Evolutionary conservation across 2,113 vertebrate genomes (phyloP), one percentile per base, ranked within the genome.

Genomic region (Nycticorax nycticorax): DNA sequence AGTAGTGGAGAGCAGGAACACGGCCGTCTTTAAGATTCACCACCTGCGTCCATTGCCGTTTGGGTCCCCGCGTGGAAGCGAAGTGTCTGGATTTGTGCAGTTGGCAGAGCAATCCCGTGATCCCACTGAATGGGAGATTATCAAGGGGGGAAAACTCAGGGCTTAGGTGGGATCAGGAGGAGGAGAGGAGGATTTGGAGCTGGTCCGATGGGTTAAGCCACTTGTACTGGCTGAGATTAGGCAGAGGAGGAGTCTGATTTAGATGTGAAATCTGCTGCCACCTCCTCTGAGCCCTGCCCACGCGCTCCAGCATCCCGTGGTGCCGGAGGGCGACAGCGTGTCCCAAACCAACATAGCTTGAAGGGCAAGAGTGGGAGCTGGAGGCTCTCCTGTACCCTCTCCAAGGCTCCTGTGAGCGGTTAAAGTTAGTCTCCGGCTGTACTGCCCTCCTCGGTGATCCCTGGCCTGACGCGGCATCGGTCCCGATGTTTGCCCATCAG

Each of bases 191-290:
- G 95, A 96, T 95, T 96, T 96, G 91, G 73, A 96, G 89, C 53
- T 37, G 67, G 92, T 85, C 92, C 18, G 35, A 92, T 92, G 92
- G 94, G 92, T 95, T 97, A 97, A 97, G 83, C 88, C 95, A 94
- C 89, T 96, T 93, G 95, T 87, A 93, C 72, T 3, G 7, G 39
- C 53, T 69, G 86, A 45, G 91, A 95, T 96, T 93, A 97, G 39
- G 48, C 45, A 62, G 76, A 68, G 47, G 50, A 93, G 84, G 80
- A 91, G 73, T 75, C 76, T 89, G 92, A 50, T 79, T 82, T 78
- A 84, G 91, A 78, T 37, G 48, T 72, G 80, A 91, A 94, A 93
- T 78, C 86, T 85, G 73, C 88, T 48, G 35, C 50, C 41, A 26
- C 5, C 43, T 90, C 63, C 55, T 50, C 10, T 9, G 43, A 56